Base-by-base conservation (phyloP, 2,888 invertebrate genomes). In the Diarsia mendica region DNA sequence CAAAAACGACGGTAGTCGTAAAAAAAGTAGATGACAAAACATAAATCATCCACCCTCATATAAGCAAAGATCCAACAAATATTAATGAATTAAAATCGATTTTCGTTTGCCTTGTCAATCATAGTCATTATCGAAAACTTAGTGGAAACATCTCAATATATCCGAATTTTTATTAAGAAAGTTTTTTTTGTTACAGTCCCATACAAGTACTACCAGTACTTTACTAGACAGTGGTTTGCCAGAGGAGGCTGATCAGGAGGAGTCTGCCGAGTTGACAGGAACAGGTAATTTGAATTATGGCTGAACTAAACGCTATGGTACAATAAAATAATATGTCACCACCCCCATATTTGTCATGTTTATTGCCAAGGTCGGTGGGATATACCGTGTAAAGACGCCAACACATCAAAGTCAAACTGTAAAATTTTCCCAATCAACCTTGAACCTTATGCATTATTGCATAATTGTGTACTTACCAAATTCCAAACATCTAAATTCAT, bases 221-320 rank as follows among this genome's bases (percentile, higher is more conserved):
- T 51, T 91, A 18, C 85, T 89, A 44, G 94, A 93, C 11, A 85
- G 82, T 2, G 89, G 73, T 13, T 72, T 85, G 28, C 89, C 85
- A 1, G 91, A 92, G 13, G 93, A 93, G 5, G 94, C 93, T 1
- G 97, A 97, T 73, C 96, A 97, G 1, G 89, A 96, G 87, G 97
- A 98, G 93, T 97, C 97, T 0, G 97, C 97, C 51, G 98, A 98
- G 91, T 91, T 97, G n/a, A 96, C 97, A 91, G 97, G 97, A 84
- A 97, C 97, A 91, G 98, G 98, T 89, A 90, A 48, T 53, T 71
- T 44, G 4, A 46, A 58, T 23, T 55, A 33, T 46, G 11, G 10
- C 67, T 39, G 10, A 53, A 28, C 11, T 48, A 48, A 73, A 20
- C 4, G 23, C 8, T 6, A 51, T 28, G 1, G 9, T 51, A 2